These are phyloP conservation scores for Chanos chanos DNA, from an alignment of 2,797 vertebrate genomes.

Conservation along the genomic window DNA sequence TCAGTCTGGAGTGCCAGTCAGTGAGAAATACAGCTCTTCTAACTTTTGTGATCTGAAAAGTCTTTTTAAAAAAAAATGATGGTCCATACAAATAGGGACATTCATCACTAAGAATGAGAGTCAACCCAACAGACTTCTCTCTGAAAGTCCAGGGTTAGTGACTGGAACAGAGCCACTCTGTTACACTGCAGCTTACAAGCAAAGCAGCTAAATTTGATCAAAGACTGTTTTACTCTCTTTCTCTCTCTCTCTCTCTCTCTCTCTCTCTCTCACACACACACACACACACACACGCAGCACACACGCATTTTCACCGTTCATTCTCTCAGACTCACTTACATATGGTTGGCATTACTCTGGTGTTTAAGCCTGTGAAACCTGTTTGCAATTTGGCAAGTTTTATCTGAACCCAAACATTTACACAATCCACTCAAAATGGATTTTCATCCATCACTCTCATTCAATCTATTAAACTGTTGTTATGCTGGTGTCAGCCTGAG, in stretches of 20 bases:
- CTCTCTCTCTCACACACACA: not conserved
- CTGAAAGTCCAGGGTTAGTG: too few species aligned
- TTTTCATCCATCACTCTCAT: slow-evolving; percentile 6
- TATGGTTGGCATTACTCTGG: slow-evolving; percentile 18
- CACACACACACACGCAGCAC: not conserved
- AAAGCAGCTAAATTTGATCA: too few species aligned
- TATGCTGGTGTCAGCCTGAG: not conserved
- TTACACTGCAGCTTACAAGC: too few species aligned
- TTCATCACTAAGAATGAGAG: too few species aligned
- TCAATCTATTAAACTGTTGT: not conserved
- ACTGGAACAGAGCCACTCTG: too few species aligned
- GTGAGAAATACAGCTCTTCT: too few species aligned
- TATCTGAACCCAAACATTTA: slow-evolving; percentile 32
- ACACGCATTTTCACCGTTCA: not conserved
- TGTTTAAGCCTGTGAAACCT: slow-evolving; percentile 1
- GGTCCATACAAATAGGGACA: too few species aligned
- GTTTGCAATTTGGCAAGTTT: slow-evolving; percentile 33
- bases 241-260: not conserved
- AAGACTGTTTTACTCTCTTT: not conserved
- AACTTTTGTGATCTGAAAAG: too few species aligned
- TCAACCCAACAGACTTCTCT: too few species aligned
- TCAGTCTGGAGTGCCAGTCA: too few species aligned
- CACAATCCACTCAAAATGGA: slow-evolving; percentile 20
- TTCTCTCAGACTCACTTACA: not conserved
- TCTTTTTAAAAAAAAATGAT: too few species aligned